A percentile compares a stretch with the other conserved stretches of the same genome.
Evolutionary conservation across 1,140 invertebrate species (phyloP).

Genomic region (Whitmania pigra): DNA sequence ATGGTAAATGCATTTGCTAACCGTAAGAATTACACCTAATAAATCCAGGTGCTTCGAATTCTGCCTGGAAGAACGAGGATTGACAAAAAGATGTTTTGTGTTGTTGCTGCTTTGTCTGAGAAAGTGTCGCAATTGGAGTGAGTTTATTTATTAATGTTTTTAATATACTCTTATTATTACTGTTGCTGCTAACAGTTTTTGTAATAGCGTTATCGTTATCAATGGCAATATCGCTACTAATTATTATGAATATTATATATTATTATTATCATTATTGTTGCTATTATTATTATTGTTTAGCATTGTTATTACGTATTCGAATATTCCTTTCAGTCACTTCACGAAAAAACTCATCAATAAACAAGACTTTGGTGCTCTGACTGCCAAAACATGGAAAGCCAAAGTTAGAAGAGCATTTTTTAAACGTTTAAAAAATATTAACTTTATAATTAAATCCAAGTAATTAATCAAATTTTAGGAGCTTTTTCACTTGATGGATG

Average conservation of each 20-base stretch:
- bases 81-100: conserved; percentile 36
- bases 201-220: too few relatives aligned
- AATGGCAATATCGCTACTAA: too few relatives aligned
- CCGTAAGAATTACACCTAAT: too few relatives aligned
- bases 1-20: too few relatives aligned
- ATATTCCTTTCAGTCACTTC: conserved; percentile 33
- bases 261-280: neutral
- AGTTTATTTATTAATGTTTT: conserved; percentile 24
- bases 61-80: conserved; percentile 29
- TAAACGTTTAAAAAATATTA: neutral
- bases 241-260: neutral
- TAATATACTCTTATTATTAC: too few relatives aligned
- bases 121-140: conserved; percentile 40
- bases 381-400: conserved; percentile 39
- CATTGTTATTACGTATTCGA: neutral
- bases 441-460: too few relatives aligned
- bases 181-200: too few relatives aligned
- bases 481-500: conserved; percentile 34
- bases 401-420: conserved; percentile 32
- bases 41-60: conserved; percentile 1
- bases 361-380: conserved; percentile 37
- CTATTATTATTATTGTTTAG: conserved; percentile 1
- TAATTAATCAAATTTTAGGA: conserved; percentile 31
- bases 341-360: conserved; percentile 38
- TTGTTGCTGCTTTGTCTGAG: conserved; percentile 39